Evolutionary conservation across 2,797 vertebrate genomes (phyloP).

Genomic region (Neoniphon sammara): DNA sequence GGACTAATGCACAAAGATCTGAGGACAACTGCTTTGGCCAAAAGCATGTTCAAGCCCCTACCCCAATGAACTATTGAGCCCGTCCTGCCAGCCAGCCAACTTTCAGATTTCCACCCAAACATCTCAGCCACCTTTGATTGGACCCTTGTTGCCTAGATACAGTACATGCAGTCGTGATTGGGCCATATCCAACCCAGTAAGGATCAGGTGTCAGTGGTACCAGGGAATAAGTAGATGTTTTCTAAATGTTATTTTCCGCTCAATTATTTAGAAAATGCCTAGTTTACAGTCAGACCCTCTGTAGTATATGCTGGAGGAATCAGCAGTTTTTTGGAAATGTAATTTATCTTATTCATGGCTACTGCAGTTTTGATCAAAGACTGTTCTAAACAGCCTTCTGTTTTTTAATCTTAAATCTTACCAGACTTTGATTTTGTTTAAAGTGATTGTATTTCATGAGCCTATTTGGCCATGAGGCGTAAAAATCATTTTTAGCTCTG

Average conservation of each 20-base stretch:
- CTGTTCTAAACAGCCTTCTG: background rate
- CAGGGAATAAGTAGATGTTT: slow-evolving; percentile 87
- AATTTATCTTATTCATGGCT: slow-evolving; percentile 32
- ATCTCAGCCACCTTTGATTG: slow-evolving; percentile 86
- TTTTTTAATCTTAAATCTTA: slow-evolving; percentile 9
- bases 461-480: slow-evolving; percentile 9
- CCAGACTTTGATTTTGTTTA: background rate
- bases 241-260: slow-evolving; percentile 71
- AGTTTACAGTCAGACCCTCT: slow-evolving; percentile 52
- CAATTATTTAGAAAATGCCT: slow-evolving; percentile 59
- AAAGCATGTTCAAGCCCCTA: slow-evolving; percentile 56
- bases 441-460: background rate
- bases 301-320: slow-evolving; percentile 50
- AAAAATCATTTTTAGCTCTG: slow-evolving; percentile 1
- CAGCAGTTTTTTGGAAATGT: slow-evolving; percentile 10
- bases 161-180: slow-evolving; percentile 90
- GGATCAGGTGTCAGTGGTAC: slow-evolving; percentile 91
- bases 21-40: slow-evolving; percentile 58
- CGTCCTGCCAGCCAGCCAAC: slow-evolving; percentile 71
- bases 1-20: slow-evolving; percentile 54
- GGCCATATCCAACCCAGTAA: slow-evolving; percentile 84
- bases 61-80: slow-evolving; percentile 69
- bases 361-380: slow-evolving; percentile 55
- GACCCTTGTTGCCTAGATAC: slow-evolving; percentile 91
- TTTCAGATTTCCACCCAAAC: slow-evolving; percentile 83